Evolutionary conservation across 2,797 vertebrate genomes (phyloP), one percentile per base, ranked within the genome.

Genomic region (Ara ararauna): DNA sequence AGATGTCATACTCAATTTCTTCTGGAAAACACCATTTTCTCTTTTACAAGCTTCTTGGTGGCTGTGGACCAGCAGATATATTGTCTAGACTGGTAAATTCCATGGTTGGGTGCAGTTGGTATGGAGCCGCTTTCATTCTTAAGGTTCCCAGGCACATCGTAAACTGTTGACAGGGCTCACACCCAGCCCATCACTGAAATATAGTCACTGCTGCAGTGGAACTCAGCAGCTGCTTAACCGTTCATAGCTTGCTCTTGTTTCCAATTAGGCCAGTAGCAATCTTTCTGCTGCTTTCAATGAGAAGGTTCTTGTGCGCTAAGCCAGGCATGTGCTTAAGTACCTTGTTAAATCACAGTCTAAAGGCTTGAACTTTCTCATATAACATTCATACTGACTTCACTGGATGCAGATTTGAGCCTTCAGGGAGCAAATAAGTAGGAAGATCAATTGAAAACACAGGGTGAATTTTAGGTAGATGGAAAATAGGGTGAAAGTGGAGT

Each of bases 311-410:
- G 56, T 82, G 65, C 1, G 10, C 34, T 89, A 92, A 85, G 82
- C 85, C 74, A 89, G 71, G 60, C 81, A 89, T 87, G 81, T 72
- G 58, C 62, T 90, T 93, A 93, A 91, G 62, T 85, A 89, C 45
- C 93, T 94, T 93, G 66, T 95, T 93, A 94, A 96, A 94, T 89
- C 83, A 82, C 76, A 91, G 64, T 91, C 85, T 91, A 91, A 96
- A 87, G 77, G 83, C 51, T 88, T 82, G 65, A 87, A 90, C 73
- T 88, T 96, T 85, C 93, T 90, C 84, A 68, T 91, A 58, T 67
- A 90, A 61, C 71, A 77, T 87, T 93, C 83, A 72, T 77, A 85
- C 50, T 61, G 81, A 83, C 91, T 93, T 89, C 72, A 82, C 42
- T 87, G 77, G 68, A 89, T 95, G 77, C 48, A 95, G 84, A 79